These are phyloP conservation scores for Zaprionus africanus DNA, from an alignment of 1,140 invertebrate genomes.

Conservation along the genomic window DNA sequence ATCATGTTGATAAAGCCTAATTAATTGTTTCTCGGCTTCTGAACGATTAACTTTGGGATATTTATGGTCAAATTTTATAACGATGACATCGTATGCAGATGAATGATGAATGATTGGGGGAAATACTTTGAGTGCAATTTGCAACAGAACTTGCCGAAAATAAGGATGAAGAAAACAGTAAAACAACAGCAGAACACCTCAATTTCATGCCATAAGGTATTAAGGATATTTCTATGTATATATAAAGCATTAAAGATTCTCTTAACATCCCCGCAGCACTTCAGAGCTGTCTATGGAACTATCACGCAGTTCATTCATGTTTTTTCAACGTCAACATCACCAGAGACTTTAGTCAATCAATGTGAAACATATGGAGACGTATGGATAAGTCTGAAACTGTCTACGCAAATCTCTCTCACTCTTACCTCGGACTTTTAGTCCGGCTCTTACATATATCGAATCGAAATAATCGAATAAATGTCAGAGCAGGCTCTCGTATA, in stretches of 20 bases:
- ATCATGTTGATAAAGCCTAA: slow-evolving; percentile 23
- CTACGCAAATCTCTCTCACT: slow-evolving; percentile 7
- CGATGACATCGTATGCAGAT: not conserved
- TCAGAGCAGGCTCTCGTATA: slow-evolving; percentile 11
- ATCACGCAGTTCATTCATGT: not conserved
- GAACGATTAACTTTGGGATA: not conserved
- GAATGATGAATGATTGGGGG: too few species aligned
- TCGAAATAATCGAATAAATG: slow-evolving; percentile 39
- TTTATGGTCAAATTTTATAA: not conserved
- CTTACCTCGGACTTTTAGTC: not conserved
- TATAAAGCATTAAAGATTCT: too few species aligned
- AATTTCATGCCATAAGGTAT: too few species aligned
- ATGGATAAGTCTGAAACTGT: not conserved
- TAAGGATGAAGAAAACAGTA: too few species aligned
- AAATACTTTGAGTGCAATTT: too few species aligned
- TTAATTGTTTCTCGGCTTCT: slow-evolving; percentile 16
- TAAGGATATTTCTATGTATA: too few species aligned
- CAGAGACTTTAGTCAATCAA: not conserved
- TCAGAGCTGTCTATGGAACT: not conserved
- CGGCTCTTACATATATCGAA: not conserved
- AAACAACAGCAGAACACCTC: too few species aligned
- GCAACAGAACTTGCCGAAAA: too few species aligned
- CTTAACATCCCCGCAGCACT: not conserved
- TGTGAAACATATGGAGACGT: not conserved
- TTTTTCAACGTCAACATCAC: not conserved